Base-by-base conservation (phyloP, 2,113 vertebrate species). In the Phoxinus phoxinus region DNA sequence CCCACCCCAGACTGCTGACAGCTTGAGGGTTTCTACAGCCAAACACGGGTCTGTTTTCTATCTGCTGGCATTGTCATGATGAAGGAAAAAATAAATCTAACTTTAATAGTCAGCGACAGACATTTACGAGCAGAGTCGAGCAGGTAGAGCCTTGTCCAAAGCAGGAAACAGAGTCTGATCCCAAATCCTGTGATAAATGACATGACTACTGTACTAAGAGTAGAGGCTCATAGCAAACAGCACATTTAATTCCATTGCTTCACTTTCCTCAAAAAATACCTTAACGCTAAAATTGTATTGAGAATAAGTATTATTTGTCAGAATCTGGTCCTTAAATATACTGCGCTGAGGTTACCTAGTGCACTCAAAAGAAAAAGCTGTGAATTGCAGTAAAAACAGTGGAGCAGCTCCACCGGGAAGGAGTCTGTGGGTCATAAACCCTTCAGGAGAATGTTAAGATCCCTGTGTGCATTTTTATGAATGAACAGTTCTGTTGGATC, bases 41-140 rank as follows among this genome's bases (percentile, higher is more conserved):
- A 86, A 58, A 71, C 12, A 37, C 27, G 4, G 73, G 51, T 44
- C 46, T 76, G 75, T 72, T 72, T 77, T 69, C 35, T 80, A 35
- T 87, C 71, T 76, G 30, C 78, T 88, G 59, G 84, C 53, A 56
- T 30, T 63, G 21, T 72, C 37, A 37, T 61, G 32, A 27, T 48
- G 56, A 76, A 82, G 84, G 72, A 74, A 80, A 78, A 46, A 82
- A 85, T 86, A 86, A 86, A 85, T 89, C 86, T 69, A 25, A 41
- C 82, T 86, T 89, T 86, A 89, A 89, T 80, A 86, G 81, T 51
- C 67, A 32, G 32, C 30, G 63, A 84, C 78, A 69, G 59, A 67
- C 75, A 69, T 88, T 87, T 81, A 87, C 79, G 73, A 80, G 86
- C 65, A 48, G 78, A 85, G 71, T 85, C 84, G 61, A 83, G 86